Evolutionary conservation across 2,888 invertebrate genomes (phyloP).

Genomic region (Andrena bucephala): DNA sequence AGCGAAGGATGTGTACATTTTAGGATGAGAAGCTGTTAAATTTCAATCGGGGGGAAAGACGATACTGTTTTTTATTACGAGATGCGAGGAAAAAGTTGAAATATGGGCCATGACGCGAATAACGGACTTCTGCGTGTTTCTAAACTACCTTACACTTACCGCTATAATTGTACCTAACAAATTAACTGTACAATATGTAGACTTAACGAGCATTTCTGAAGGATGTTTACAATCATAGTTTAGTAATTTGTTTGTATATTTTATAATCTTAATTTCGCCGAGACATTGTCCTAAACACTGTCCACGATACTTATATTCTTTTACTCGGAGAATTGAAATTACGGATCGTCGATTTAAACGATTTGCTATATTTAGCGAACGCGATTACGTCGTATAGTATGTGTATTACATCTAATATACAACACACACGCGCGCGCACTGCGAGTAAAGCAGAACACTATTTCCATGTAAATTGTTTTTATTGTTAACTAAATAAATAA

Average conservation of each 20-base stretch:
- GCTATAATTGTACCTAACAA: conserved; percentile 67
- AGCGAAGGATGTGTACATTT: conserved; percentile 73
- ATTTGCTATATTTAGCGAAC: conserved; percentile 33
- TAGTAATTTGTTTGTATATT: conserved; percentile 50
- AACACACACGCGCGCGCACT: conserved; percentile 56
- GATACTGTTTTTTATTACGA: conserved; percentile 64
- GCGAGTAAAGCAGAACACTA: conserved; percentile 69
- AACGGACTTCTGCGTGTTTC: conserved; percentile 49
- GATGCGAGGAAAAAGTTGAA: conserved; percentile 43
- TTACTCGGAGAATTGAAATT: conserved; percentile 22
- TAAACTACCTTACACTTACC: conserved; percentile 51
- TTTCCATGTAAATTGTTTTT: conserved; percentile 84
- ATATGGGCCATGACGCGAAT: conserved; percentile 22
- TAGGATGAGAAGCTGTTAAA: conserved; percentile 69
- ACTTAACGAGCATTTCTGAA: conserved; percentile 65
- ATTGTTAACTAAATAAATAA: conserved; percentile 85
- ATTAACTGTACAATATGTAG: conserved; percentile 66
- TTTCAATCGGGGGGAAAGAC: conserved; percentile 41
- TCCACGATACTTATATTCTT: conserved; percentile 9
- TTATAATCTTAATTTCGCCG: conserved; percentile 42
- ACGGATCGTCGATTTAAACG: conserved; percentile 39
- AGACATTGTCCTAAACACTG: conserved; percentile 19
- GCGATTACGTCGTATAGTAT: conserved; percentile 60
- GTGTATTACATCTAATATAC: conserved; percentile 42
- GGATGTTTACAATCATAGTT: conserved; percentile 46